A percentile compares a stretch with the other conserved stretches of the same genome.
Evolutionary conservation across 2,797 vertebrate genomes (phyloP).

Genomic region (Cheirogaleus major): DNA sequence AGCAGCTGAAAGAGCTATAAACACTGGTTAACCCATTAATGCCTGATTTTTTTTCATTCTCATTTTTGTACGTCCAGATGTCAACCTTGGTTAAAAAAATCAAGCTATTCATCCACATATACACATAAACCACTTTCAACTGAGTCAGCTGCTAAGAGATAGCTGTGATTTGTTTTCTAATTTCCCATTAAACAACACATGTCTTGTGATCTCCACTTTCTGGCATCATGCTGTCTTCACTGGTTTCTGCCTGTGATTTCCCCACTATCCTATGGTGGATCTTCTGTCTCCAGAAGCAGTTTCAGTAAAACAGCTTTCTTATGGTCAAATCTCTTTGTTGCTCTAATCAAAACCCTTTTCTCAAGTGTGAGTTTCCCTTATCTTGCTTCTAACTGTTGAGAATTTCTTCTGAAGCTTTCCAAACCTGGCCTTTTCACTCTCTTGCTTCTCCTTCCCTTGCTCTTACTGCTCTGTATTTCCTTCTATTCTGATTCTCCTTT

Average conservation of each 20-base stretch:
- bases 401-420: neutral
- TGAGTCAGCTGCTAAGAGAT: neutral
- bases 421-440: neutral
- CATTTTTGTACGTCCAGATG: neutral
- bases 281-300: neutral
- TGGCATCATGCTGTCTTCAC: neutral
- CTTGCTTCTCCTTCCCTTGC: neutral
- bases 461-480: neutral
- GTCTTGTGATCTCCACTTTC: neutral
- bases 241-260: neutral
- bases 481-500: neutral
- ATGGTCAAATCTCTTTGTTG: neutral
- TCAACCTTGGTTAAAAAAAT: neutral
- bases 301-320: constrained; percentile 3
- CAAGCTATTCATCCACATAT: neutral
- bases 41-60: neutral
- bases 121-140: neutral
- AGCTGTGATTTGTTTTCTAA: neutral
- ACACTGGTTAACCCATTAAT: neutral
- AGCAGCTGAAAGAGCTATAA: neutral
- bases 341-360: neutral
- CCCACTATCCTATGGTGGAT: neutral
- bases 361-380: neutral
- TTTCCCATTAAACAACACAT: neutral
- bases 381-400: neutral